These are phyloP conservation scores for Colletes collaris DNA, from an alignment of 2,888 invertebrate species.

Conservation along the genomic window DNA sequence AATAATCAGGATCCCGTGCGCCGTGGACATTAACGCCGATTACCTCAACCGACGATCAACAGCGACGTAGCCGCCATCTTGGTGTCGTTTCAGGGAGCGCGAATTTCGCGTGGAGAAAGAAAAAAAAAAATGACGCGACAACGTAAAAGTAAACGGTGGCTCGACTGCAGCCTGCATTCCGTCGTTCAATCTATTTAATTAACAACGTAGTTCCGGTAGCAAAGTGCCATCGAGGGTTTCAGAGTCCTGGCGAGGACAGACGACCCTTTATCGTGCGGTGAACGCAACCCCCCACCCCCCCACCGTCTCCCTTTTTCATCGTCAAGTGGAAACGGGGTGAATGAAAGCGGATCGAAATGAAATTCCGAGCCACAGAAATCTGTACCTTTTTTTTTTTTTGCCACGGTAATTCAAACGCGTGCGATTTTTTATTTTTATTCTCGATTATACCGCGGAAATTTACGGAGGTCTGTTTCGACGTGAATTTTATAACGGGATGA, in stretches of 20 bases:
- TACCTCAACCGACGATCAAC: constrained; percentile 28
- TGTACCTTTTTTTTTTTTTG: background rate
- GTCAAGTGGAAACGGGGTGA: background rate
- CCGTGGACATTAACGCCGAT: constrained; percentile 24
- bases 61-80: constrained; percentile 6
- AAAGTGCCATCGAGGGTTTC: constrained; percentile 14
- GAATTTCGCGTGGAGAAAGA: no score
- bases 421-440: no score
- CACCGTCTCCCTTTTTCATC: background rate
- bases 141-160: no score
- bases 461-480: no score
- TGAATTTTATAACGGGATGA: no score
- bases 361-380: background rate
- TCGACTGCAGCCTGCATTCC: background rate
- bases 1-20: constrained; percentile 6
- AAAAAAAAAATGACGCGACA: no score
- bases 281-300: background rate
- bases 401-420: background rate
- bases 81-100: constrained; percentile 10
- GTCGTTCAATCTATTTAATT: constrained; percentile 26
- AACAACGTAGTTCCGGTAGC: constrained; percentile 17
- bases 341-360: constrained; percentile 15
- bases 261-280: constrained; percentile 19
- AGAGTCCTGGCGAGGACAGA: background rate
- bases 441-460: no score